Percentiles rank a stretch among this genome's conserved stretches.
These are phyloP conservation scores for Reticulitermes speratus DNA, from an alignment of 1,140 invertebrate species.

Conservation along the genomic window DNA sequence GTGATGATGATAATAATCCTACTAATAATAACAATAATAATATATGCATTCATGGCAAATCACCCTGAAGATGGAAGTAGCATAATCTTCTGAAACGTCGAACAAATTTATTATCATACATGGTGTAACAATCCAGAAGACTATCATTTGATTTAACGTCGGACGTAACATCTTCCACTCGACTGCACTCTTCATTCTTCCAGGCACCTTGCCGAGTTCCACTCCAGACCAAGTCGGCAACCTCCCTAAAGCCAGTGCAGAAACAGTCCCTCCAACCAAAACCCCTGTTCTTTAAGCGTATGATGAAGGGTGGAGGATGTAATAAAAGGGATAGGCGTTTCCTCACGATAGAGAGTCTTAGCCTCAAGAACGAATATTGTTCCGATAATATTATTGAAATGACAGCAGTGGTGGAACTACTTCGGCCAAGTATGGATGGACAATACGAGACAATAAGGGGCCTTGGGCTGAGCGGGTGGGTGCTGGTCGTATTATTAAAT, in stretches of 20 bases:
- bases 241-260: not conserved
- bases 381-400: slow-evolving; percentile 16
- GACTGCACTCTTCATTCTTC: not conserved
- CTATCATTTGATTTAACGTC: too few relatives aligned
- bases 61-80: too few relatives aligned
- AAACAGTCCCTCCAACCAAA: slow-evolving; percentile 2
- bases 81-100: too few relatives aligned
- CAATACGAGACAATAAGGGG: not conserved
- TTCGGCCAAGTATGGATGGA: not conserved
- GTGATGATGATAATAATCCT: too few relatives aligned
- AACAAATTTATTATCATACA: too few relatives aligned
- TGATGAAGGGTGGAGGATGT: not conserved
- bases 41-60: too few relatives aligned
- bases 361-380: not conserved
- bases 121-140: too few relatives aligned
- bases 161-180: not conserved
- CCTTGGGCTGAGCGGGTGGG: not conserved
- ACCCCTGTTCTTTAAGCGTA: not conserved
- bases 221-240: not conserved
- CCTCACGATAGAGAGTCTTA: not conserved
- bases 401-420: not conserved
- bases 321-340: not conserved
- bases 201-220: not conserved
- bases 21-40: too few relatives aligned
- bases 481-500: not conserved